Conservation (phyloP, 2,113 vertebrate genomes). For the Platycercus adscitus region DNA sequence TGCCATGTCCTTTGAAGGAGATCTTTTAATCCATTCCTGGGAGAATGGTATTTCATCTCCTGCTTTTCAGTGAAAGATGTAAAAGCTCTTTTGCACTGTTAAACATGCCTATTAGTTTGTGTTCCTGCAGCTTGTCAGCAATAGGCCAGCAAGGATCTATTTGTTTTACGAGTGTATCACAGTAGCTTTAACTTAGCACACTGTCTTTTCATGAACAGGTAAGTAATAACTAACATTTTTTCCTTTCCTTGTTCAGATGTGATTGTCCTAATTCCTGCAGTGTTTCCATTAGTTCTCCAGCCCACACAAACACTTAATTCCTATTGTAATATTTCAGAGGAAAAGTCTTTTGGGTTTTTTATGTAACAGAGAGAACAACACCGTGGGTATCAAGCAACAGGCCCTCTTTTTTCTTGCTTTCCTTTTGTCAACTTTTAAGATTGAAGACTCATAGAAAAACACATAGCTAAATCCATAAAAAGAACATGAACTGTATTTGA, state of each 20-base stretch:
- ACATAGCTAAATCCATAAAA: not conserved
- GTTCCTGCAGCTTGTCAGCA: not conserved
- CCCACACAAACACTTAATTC: fast-evolving
- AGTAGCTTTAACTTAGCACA: not conserved
- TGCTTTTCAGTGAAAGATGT: not conserved
- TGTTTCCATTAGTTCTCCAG: not conserved
- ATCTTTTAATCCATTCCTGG: not conserved
- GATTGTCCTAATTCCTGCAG: not conserved
- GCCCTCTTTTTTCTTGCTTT: not conserved
- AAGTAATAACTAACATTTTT: not conserved
- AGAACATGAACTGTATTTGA: not conserved
- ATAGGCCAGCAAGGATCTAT: not conserved
- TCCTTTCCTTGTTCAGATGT: not conserved
- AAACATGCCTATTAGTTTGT: not conserved
- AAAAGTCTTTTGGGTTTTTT: not conserved
- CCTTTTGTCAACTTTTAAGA: not conserved
- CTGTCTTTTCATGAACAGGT: not conserved
- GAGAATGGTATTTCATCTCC: not conserved
- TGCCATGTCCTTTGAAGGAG: not conserved
- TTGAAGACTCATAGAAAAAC: not conserved
- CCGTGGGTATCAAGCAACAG: not conserved
- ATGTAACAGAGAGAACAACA: not conserved
- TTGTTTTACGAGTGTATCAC: not conserved
- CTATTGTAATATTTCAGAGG: not conserved
- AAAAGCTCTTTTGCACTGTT: not conserved